Percentiles rank a stretch among this genome's conserved stretches.
These are phyloP conservation scores for Ischnura elegans DNA, from an alignment of 2,888 invertebrate species.

Conservation along the genomic window DNA sequence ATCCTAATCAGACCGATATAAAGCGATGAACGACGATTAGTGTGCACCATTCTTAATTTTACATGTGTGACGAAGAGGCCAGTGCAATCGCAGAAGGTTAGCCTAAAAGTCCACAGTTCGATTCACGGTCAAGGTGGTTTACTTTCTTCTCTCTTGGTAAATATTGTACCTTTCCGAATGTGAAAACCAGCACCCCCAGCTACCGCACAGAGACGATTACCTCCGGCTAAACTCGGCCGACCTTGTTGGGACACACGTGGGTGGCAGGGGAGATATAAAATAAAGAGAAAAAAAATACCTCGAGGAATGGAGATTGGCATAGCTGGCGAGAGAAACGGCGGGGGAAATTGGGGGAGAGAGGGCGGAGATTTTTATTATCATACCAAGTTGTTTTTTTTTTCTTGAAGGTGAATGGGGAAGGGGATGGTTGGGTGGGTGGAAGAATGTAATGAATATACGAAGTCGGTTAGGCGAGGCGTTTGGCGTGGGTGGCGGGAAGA, in stretches of 20 bases:
- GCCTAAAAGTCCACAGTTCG: too few relatives aligned
- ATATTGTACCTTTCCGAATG: too few relatives aligned
- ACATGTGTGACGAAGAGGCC: too few relatives aligned
- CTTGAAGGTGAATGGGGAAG: not conserved
- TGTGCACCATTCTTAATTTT: too few relatives aligned
- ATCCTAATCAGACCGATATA: too few relatives aligned
- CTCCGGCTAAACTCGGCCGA: not conserved
- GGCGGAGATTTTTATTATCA: not conserved
- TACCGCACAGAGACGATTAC: too few relatives aligned
- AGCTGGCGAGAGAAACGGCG: not conserved
- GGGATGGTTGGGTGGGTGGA: not conserved
- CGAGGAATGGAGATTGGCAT: not conserved
- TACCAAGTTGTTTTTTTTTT: too few relatives aligned
- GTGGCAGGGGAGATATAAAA: not conserved
- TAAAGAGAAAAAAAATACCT: not conserved
- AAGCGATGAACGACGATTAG: too few relatives aligned
- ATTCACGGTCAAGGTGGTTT: too few relatives aligned
- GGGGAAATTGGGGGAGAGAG: not conserved
- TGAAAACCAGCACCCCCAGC: too few relatives aligned
- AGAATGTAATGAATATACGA: slow-evolving; percentile 26
- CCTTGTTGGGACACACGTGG: not conserved
- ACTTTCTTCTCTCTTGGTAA: too few relatives aligned
- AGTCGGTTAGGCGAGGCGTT: not conserved
- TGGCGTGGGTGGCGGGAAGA: not conserved
- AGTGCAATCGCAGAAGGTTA: too few relatives aligned